Conservation (phyloP, 2,113 vertebrate species). For the Lagopus muta region DNA sequence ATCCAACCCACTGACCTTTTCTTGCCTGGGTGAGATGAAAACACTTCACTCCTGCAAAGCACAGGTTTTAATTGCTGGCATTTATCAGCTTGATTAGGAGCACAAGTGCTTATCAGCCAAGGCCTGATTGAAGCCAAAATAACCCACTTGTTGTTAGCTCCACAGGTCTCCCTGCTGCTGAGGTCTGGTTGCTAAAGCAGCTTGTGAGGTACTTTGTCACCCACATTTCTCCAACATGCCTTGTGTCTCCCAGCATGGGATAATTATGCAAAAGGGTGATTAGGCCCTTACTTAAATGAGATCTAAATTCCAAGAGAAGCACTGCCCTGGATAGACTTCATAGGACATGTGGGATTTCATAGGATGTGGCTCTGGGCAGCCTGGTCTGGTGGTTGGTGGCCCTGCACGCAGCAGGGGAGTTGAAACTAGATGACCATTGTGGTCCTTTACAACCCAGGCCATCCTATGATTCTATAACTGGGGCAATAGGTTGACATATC, state of each 20-base stretch:
- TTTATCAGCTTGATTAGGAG: constrained; percentile 51
- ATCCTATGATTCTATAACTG: no score
- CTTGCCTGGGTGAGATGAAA: background rate
- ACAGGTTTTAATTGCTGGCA: background rate
- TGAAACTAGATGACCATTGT: no score
- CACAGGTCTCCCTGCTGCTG: background rate
- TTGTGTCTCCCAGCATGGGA: fast-evolving
- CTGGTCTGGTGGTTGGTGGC: no score
- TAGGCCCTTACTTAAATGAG: background rate
- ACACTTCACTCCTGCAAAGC: background rate
- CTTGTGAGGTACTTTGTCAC: background rate
- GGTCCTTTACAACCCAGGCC: no score
- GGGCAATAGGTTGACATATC: background rate
- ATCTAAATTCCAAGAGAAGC: background rate
- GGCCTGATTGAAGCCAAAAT: constrained; percentile 41
- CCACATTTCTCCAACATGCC: background rate
- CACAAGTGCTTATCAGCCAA: constrained; percentile 21
- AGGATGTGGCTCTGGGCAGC: no score
- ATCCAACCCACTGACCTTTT: background rate
- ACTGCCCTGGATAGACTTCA: background rate
- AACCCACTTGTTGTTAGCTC: background rate
- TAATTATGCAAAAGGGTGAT: background rate
- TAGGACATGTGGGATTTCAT: no score
- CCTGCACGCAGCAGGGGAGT: no score
- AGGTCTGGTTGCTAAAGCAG: background rate